Evolutionary conservation across 2,797 vertebrate genomes (phyloP).

Genomic region (Crocidura indochinensis): DNA sequence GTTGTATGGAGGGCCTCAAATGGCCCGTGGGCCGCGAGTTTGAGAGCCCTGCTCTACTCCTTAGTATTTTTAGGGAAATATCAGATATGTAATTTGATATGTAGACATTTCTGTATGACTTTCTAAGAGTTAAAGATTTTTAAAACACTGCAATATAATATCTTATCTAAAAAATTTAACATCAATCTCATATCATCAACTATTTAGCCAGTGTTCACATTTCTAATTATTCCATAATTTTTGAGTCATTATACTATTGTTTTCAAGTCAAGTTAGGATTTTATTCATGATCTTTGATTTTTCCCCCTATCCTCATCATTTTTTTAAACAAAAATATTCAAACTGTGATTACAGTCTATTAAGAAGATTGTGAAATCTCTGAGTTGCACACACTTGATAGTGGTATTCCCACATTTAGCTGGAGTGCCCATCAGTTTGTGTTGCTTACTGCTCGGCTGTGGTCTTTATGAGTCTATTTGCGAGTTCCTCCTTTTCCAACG

Average conservation of each 20-base stretch:
- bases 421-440: no score
- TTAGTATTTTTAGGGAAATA: conserved; percentile 12
- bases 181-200: conserved; percentile 11
- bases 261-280: conserved; percentile 32
- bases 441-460: no score
- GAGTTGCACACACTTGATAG: no score
- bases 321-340: conserved; percentile 2
- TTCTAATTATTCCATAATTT: conserved; percentile 1
- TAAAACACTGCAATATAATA: neutral
- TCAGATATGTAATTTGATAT: neutral
- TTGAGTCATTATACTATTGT: neutral
- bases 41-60: no score
- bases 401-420: no score
- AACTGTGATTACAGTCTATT: no score
- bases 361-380: no score
- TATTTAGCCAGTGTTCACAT: neutral
- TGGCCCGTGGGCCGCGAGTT: no score
- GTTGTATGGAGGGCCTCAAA: no score
- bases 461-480: no score
- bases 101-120: conserved; percentile 24
- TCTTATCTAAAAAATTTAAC: conserved; percentile 3
- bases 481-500: no score
- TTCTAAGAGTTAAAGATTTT: conserved; percentile 41
- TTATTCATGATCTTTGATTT: neutral
- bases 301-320: conserved; percentile 3